Conservation (phyloP, 2,113 vertebrate genomes). For the Hypanus sabinus region DNA sequence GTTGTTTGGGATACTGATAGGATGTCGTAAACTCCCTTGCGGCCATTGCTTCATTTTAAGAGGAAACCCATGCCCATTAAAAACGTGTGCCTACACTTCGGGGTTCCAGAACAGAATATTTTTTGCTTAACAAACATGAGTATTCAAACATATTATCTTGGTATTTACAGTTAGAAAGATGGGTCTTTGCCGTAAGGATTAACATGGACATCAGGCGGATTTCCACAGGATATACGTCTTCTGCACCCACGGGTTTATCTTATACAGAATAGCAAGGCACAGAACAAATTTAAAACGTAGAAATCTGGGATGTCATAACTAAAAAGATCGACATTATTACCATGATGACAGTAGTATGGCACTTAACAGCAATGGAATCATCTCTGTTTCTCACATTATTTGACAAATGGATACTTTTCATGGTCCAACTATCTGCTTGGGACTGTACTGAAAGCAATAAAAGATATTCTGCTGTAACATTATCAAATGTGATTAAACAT, state of each 20-base stretch:
- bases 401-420: background rate
- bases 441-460: background rate
- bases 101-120: background rate
- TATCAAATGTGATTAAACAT: background rate
- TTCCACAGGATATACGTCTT: background rate
- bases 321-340: background rate
- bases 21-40: background rate
- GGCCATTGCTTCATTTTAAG: background rate
- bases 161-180: background rate
- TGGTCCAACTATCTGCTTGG: background rate
- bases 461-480: background rate
- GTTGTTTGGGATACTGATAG: background rate
- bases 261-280: background rate
- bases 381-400: too few species aligned
- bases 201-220: background rate
- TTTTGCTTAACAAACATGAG: background rate
- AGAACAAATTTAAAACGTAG: background rate
- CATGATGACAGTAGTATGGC: background rate
- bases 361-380: background rate
- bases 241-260: background rate
- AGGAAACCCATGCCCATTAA: background rate
- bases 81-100: background rate
- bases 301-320: background rate
- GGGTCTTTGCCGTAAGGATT: background rate
- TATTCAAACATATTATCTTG: background rate